Base-by-base conservation (phyloP, 2,888 invertebrate genomes). In the Pristionchus entomophagus region DNA sequence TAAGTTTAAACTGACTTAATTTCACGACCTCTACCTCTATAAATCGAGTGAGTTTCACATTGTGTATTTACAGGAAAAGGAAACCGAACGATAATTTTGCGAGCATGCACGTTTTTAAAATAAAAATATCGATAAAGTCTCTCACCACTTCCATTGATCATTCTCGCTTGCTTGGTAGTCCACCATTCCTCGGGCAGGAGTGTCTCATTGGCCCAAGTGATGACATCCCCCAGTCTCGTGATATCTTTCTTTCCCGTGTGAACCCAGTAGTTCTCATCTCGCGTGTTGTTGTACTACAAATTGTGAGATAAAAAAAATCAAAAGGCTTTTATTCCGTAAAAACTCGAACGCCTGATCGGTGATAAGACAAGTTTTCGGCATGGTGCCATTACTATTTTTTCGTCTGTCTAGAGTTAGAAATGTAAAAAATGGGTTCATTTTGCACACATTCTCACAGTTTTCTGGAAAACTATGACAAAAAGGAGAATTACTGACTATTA, bases 261-360 rank as follows among this genome's bases (percentile, higher is more conserved):
- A 14, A 92, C 85, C 88, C 89, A 89, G 73, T 92, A 92, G 26
- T 88, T 88, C 65, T 91, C 91, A 81, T 92, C 92, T 59, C 90
- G 77, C 4, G 90, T 89, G 85, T 91, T 91, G 88, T 92, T 92
- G 86, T 92, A 92, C 92, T 91, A 86, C 59, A 91, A 87, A 65
- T 12, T 59, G 17, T 49, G 49, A 17, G 17, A 49, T 8, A 17
- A 49, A 49, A 49, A 49, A 49, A 49, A 49, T 8, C 17, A 12
- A 49, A 49, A 49, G 8, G 49, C 49, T 73, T 19, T 29, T 73
- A 6, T 73, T n/a, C 14, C 26, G n/a, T 12, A n/a, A n/a, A n/a
- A n/a, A n/a, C n/a, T n/a, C n/a, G n/a, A n/a, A n/a, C n/a, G n/a
- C n/a, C n/a, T n/a, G n/a, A n/a, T n/a, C n/a, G n/a, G n/a, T n/a